Percentiles rank a stretch among this genome's conserved stretches.
These are phyloP conservation scores for Gorsachius goisagi DNA, from an alignment of 2,113 vertebrate species.

Conservation along the genomic window DNA sequence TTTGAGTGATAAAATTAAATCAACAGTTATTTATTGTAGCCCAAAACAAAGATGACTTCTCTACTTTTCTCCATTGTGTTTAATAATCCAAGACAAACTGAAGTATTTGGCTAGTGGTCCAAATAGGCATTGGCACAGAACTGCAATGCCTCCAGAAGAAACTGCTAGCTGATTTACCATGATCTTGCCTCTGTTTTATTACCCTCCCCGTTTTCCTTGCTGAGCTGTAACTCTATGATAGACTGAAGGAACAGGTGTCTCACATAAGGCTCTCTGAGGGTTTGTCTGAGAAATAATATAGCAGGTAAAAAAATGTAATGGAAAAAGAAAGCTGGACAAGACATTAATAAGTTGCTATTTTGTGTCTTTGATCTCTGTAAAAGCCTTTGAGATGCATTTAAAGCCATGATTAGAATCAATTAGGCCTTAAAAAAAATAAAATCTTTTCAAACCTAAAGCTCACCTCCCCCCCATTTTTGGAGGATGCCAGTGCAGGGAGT, in stretches of 20 bases:
- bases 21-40: neutral
- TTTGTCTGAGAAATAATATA: neutral
- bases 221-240: neutral
- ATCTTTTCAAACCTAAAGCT: neutral
- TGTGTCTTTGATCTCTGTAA: neutral
- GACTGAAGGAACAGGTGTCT: neutral
- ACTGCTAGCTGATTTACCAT: neutral
- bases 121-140: neutral
- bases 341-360: neutral
- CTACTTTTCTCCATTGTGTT: neutral
- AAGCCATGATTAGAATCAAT: neutral
- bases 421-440: neutral
- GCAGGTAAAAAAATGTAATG: neutral
- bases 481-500: neutral
- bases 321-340: neutral
- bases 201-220: neutral
- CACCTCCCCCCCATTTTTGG: neutral
- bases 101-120: neutral
- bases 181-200: neutral
- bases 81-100: neutral
- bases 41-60: neutral
- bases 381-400: neutral
- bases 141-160: neutral
- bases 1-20: neutral
- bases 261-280: neutral